phyloP scores from a whole-genome alignment of 2,113 vertebrate species.

The Hiodon tergisus region DNA sequence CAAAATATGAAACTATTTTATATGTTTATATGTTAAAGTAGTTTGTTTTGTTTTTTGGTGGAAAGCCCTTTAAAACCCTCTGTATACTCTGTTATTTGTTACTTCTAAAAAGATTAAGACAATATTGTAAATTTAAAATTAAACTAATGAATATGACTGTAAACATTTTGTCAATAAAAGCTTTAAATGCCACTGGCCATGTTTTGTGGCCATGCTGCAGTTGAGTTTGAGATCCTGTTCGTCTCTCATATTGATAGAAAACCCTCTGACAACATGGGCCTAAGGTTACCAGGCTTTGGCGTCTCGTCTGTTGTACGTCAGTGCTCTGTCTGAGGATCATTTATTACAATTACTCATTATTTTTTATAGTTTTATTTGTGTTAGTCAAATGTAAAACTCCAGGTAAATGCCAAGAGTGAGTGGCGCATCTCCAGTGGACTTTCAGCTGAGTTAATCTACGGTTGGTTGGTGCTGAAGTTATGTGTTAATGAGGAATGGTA shows the following conservation, averaged over 20 bases:
- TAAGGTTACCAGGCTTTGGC: background rate
- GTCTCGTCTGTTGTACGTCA: too few species aligned
- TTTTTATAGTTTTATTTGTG: too few species aligned
- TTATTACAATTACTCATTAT: too few species aligned
- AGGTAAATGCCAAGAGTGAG: too few species aligned
- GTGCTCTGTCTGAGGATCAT: too few species aligned
- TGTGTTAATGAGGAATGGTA: too few species aligned
- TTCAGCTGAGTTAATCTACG: too few species aligned
- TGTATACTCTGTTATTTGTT: background rate
- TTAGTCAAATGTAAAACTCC: too few species aligned
- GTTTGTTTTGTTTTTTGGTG: background rate
- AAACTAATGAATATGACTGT: background rate
- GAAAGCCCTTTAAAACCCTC: background rate
- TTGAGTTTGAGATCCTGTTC: background rate
- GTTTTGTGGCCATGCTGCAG: background rate
- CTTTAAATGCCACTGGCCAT: constrained; percentile 2
- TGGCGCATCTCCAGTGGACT: too few species aligned
- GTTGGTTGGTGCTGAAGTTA: too few species aligned
- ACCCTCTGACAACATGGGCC: background rate
- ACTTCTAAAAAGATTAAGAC: background rate
- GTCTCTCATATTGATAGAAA: background rate
- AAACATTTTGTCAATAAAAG: constrained; percentile 33
- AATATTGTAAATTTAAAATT: constrained; percentile 8
- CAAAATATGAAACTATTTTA: background rate
- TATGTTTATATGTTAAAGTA: background rate